phyloP scores from a whole-genome alignment of 2,113 vertebrate species.

The Sturnus vulgaris region DNA sequence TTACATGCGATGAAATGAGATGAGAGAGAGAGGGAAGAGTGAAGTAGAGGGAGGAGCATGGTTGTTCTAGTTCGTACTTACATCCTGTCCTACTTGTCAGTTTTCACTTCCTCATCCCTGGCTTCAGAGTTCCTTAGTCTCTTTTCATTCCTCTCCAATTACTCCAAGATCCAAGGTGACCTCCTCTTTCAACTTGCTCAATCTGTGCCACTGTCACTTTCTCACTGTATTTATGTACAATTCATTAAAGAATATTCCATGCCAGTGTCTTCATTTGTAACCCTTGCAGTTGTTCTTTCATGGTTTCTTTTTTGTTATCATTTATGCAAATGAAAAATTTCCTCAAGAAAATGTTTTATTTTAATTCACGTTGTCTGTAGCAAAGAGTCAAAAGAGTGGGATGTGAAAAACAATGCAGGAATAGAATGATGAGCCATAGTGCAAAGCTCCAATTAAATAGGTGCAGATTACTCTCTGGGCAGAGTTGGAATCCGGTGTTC shows the following conservation, averaged over 20 bases:
- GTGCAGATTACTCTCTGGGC: neutral
- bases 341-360: neutral
- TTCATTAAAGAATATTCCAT: neutral
- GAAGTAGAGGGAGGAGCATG: neutral
- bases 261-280: neutral
- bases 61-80: neutral
- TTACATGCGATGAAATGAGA: neutral
- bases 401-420: neutral
- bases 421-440: rapidly evolving
- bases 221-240: neutral
- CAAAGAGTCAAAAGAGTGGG: neutral
- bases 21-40: neutral
- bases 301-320: neutral
- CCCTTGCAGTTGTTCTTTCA: neutral
- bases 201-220: neutral
- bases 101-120: neutral
- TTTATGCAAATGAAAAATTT: neutral
- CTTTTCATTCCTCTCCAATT: neutral
- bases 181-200: neutral
- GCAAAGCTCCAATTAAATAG: neutral
- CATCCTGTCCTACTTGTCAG: neutral
- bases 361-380: neutral
- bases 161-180: neutral
- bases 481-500: neutral
- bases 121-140: neutral